Conservation (phyloP, 2,888 invertebrate genomes). For the Parapristionchus giblindavisi region DNA sequence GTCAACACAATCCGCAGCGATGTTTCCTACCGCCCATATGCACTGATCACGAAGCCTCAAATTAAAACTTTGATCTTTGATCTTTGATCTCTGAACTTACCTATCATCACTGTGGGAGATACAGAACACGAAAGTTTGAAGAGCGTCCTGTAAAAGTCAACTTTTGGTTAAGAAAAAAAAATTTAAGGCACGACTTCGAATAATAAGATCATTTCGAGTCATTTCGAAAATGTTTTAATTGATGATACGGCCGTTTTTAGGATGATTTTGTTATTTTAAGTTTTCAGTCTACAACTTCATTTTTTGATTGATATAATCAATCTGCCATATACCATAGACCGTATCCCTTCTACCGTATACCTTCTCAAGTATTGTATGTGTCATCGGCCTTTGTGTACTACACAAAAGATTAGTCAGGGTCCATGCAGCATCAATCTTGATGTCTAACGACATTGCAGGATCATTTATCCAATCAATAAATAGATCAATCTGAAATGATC, state of each 20-base stretch:
- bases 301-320: too few relatives aligned
- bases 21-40: constrained; percentile 37
- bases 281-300: too few relatives aligned
- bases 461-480: background rate
- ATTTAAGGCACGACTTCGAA: too few relatives aligned
- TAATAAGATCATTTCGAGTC: too few relatives aligned
- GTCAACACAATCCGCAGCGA: constrained; percentile 29
- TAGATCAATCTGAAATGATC: background rate
- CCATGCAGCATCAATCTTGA: constrained; percentile 29
- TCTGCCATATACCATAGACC: background rate
- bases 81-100: background rate
- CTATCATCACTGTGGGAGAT: background rate
- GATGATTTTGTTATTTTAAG: too few relatives aligned
- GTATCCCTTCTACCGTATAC: constrained; percentile 21
- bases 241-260: too few relatives aligned
- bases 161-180: too few relatives aligned
- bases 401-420: constrained; percentile 36
- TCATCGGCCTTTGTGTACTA: constrained; percentile 10
- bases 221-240: too few relatives aligned
- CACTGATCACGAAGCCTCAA: constrained; percentile 31
- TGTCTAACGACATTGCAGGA: background rate
- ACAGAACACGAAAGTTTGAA: background rate
- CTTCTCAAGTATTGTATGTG: constrained; percentile 34
- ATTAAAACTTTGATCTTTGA: background rate
- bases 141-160: background rate